Conservation (phyloP, 2,888 invertebrate species). For the Aphrophora alni region DNA sequence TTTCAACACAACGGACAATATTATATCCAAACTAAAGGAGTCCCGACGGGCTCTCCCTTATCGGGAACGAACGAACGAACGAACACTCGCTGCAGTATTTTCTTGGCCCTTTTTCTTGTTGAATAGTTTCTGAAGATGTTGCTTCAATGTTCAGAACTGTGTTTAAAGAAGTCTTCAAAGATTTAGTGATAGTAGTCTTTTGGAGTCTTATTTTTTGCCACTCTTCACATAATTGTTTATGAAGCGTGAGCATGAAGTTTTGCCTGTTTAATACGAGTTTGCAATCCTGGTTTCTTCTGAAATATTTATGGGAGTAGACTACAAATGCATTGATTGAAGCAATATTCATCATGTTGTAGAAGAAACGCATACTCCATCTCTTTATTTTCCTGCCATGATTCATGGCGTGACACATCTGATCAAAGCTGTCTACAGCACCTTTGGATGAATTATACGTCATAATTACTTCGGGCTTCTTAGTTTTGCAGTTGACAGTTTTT, state of each 20-base stretch:
- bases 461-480: slow-evolving; percentile 50
- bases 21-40: too few species aligned
- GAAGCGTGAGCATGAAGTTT: neutral
- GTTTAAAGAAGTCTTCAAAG: too few species aligned
- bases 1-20: too few species aligned
- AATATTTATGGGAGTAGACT: slow-evolving; percentile 24
- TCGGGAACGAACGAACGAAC: too few species aligned
- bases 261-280: neutral
- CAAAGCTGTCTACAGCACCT: slow-evolving; percentile 50
- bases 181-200: too few species aligned
- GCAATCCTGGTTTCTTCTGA: neutral
- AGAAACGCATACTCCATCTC: slow-evolving; percentile 49
- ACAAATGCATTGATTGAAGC: slow-evolving; percentile 48
- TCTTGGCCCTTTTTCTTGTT: too few species aligned
- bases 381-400: slow-evolving; percentile 46
- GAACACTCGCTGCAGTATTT: too few species aligned
- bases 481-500: slow-evolving; percentile 43
- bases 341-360: slow-evolving; percentile 49
- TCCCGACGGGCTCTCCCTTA: too few species aligned
- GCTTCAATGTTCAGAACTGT: too few species aligned
- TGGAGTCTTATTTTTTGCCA: neutral
- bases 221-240: neutral
- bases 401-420: slow-evolving; percentile 49
- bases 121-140: too few species aligned
- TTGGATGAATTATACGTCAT: slow-evolving; percentile 51